These are phyloP conservation scores for Vespertilio murinus DNA, from an alignment of 2,797 vertebrate genomes.

Conservation along the genomic window DNA sequence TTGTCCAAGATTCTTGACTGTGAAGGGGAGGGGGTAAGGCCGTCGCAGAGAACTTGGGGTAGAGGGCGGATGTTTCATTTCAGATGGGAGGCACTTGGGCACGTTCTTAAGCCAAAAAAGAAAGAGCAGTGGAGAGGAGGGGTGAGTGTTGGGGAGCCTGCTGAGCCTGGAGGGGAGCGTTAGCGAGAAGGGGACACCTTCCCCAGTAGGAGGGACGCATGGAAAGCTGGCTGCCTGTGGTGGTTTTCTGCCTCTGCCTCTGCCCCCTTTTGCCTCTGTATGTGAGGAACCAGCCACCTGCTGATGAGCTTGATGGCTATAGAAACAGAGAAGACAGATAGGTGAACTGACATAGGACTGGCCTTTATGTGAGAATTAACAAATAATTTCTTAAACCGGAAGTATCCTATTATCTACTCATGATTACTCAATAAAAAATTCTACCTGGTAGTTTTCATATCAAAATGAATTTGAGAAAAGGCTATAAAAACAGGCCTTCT, in stretches of 20 bases:
- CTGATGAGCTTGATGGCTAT: neutral
- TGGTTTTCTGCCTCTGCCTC: too few species aligned
- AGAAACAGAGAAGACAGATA: neutral
- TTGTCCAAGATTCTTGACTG: neutral
- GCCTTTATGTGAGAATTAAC: neutral
- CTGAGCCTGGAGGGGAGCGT: neutral
- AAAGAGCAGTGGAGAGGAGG: neutral
- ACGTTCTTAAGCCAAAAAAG: neutral
- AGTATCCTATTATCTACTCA: constrained; percentile 12
- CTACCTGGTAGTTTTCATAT: neutral
- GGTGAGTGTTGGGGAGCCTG: neutral
- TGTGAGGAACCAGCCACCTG: neutral
- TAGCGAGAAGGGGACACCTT: neutral
- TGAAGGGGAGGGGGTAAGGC: neutral
- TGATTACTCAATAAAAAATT: constrained; percentile 22
- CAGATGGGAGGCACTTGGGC: neutral
- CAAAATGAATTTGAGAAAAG: neutral
- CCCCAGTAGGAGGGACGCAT: neutral
- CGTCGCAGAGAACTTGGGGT: neutral
- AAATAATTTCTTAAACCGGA: neutral
- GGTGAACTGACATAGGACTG: neutral
- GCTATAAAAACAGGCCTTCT: neutral
- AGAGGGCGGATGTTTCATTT: neutral
- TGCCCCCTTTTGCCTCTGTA: neutral
- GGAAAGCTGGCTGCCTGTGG: neutral